Evolutionary conservation across 1,140 invertebrate species (phyloP).

Genomic region (Scaptomyza pallida): DNA sequence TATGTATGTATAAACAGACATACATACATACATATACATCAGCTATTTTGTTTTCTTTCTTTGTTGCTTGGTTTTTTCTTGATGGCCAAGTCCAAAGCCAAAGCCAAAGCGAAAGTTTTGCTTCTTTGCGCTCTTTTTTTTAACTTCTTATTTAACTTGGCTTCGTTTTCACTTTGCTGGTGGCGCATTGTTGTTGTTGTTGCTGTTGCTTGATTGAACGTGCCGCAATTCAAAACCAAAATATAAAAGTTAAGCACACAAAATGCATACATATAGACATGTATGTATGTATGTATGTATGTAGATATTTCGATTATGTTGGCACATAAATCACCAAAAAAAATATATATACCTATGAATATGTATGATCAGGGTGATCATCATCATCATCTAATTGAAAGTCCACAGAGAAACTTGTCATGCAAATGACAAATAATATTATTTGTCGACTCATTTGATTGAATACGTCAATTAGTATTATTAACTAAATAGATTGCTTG

Average conservation of each 20-base stretch:
- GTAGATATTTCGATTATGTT: not conserved
- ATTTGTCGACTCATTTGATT: constrained; percentile 1
- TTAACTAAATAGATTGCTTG: not conserved
- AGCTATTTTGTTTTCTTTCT: constrained; percentile 11
- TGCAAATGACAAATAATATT: not conserved
- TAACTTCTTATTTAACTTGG: constrained; percentile 71
- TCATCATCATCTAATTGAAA: not conserved
- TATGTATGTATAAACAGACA: too few relatives aligned
- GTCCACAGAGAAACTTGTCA: not conserved
- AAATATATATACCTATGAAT: constrained; percentile 5
- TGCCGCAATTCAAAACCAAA: constrained; percentile 53
- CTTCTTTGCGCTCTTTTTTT: constrained; percentile 39
- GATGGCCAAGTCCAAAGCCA: constrained; percentile 76
- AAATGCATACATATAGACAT: not conserved
- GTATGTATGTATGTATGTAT: not conserved
- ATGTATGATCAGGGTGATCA: not conserved
- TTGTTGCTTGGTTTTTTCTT: constrained; percentile 37
- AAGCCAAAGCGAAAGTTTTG: constrained; percentile 75
- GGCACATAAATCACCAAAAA: constrained; percentile 9
- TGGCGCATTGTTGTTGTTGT: constrained; percentile 19
- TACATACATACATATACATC: not conserved
- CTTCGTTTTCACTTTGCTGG: constrained; percentile 62
- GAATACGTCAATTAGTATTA: constrained; percentile 6
- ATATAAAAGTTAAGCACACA: constrained; percentile 29
- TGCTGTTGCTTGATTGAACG: constrained; percentile 31